phyloP scores from a whole-genome alignment of 2,113 vertebrate genomes.

The Larimichthys polyactis region DNA sequence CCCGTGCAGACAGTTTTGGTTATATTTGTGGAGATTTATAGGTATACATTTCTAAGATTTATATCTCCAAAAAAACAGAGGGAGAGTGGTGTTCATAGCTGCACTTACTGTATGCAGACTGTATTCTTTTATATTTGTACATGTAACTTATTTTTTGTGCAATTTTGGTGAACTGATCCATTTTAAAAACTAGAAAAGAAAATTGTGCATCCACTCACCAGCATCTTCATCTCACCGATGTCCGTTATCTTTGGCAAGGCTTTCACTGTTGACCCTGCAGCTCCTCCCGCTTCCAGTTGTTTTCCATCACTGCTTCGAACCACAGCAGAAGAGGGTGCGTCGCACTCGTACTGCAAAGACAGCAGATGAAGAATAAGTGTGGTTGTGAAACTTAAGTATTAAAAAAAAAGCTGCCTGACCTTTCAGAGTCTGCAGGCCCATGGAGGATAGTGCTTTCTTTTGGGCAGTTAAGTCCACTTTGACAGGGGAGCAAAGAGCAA shows the following conservation, averaged over 20 bases:
- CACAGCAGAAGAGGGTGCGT: constrained; percentile 38
- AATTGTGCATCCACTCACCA: constrained; percentile 72
- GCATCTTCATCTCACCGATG: constrained; percentile 65
- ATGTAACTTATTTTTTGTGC: not conserved
- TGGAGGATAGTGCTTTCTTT: constrained; percentile 25
- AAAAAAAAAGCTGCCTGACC: not conserved
- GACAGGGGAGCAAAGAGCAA: constrained; percentile 57
- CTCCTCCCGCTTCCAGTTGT: constrained; percentile 57
- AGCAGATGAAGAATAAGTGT: constrained; percentile 40
- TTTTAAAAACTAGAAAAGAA: no score
- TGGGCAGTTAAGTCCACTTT: constrained; percentile 37
- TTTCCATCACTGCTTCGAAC: constrained; percentile 43
- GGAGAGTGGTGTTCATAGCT: not conserved
- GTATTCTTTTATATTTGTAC: not conserved
- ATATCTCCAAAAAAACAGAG: not conserved
- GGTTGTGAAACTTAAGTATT: not conserved
- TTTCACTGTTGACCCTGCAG: constrained; percentile 49
- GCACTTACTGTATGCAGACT: no score
- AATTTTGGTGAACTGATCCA: no score
- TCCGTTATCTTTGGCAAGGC: constrained; percentile 69
- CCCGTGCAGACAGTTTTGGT: not conserved
- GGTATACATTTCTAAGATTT: not conserved
- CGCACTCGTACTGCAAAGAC: constrained; percentile 68
- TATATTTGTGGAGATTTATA: constrained; percentile 1
- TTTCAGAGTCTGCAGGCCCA: constrained; percentile 21